phyloP scores from a whole-genome alignment of 2,797 vertebrate genomes.

The Acanthurus leucopareius region DNA sequence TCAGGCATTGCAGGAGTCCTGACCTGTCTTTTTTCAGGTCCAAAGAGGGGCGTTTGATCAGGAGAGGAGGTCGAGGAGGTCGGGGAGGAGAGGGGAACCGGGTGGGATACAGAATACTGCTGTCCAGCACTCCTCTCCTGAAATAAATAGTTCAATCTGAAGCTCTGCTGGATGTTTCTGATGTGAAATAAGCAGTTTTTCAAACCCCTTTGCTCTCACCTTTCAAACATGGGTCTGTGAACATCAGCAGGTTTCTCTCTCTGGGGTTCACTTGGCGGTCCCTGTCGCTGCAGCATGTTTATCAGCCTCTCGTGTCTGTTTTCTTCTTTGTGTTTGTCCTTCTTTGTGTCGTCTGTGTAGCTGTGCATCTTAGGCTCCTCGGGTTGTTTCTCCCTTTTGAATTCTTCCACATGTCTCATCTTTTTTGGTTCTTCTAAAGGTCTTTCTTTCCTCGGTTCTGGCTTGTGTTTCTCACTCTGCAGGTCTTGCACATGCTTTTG shows the following conservation, averaged over 20 bases:
- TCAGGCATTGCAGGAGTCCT: constrained; percentile 33
- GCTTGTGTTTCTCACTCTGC: constrained; percentile 60
- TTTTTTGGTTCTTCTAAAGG: constrained; percentile 56
- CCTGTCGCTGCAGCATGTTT: constrained; percentile 30
- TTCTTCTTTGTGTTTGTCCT: constrained; percentile 53
- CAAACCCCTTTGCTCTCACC: constrained; percentile 70
- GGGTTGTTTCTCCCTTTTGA: constrained; percentile 61
- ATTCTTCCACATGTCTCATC: constrained; percentile 54
- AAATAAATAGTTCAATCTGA: constrained; percentile 63
- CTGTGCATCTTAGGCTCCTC: constrained; percentile 70
- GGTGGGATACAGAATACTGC: constrained; percentile 78
- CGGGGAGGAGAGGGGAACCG: constrained; percentile 74
- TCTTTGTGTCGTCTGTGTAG: constrained; percentile 43
- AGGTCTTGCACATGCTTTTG: constrained; percentile 44
- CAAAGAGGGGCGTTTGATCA: constrained; percentile 67
- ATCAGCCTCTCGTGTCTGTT: constrained; percentile 39
- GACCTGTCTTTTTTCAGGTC: constrained; percentile 84
- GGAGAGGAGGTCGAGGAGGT: constrained; percentile 46
- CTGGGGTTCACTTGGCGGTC: constrained; percentile 23
- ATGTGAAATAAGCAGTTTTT: not conserved
- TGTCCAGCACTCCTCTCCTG: constrained; percentile 84
- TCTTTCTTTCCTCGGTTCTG: constrained; percentile 69
- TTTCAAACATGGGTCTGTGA: constrained; percentile 74
- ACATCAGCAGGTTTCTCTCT: constrained; percentile 53
- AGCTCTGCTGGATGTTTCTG: constrained; percentile 7